A percentile compares a stretch with the other conserved stretches of the same genome.
Conservation (phyloP, 1,140 invertebrate genomes). For the Pygmarrhopalites habei region DNA sequence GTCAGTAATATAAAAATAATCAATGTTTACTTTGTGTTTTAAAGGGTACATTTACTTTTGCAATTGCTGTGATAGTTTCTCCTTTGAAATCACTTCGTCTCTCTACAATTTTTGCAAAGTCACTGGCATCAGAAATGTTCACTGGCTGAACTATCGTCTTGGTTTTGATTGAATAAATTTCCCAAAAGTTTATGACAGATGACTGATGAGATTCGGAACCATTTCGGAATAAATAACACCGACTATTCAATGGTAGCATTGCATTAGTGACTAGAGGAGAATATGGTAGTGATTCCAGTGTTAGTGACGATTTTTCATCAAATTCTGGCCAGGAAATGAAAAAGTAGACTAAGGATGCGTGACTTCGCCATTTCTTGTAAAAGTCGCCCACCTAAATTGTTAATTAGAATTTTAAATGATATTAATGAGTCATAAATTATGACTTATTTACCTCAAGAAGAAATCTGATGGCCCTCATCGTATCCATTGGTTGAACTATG, state of each 20-base stretch:
- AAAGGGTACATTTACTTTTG: background rate
- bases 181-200: too few species aligned
- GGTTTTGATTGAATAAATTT: background rate
- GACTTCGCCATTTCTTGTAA: too few species aligned
- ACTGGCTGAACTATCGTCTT: background rate
- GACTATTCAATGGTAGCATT: background rate
- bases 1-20: background rate
- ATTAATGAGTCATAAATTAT: too few species aligned
- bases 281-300: background rate
- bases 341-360: background rate
- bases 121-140: background rate
- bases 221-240: background rate
- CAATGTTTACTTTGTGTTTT: background rate
- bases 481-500: too few species aligned
- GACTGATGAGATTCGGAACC: background rate
- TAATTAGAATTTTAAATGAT: too few species aligned
- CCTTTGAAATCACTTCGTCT: background rate
- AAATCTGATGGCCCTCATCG: too few species aligned
- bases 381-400: too few species aligned
- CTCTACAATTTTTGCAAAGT: too few species aligned
- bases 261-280: background rate
- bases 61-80: background rate
- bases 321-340: conserved; percentile 1
- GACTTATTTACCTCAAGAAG: too few species aligned
- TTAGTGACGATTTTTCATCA: background rate